phyloP scores from a whole-genome alignment of 2,888 invertebrate species.

The Aplocera efformata region DNA sequence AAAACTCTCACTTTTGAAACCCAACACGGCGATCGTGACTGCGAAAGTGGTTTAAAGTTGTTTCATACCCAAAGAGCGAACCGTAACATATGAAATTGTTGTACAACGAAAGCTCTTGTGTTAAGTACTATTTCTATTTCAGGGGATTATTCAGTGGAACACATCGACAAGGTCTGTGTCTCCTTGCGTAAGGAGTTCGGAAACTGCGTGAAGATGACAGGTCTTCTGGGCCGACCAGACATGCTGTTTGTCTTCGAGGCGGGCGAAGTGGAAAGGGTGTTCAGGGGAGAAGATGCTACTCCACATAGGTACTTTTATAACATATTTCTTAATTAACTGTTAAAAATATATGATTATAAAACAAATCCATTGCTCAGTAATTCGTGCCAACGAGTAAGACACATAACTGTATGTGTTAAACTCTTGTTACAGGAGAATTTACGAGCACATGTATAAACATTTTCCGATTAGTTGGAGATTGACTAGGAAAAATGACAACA shows the following conservation, averaged over 20 bases:
- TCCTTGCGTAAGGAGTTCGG: conserved; percentile 82
- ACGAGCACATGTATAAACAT: too few relatives aligned
- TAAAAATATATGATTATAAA: too few relatives aligned
- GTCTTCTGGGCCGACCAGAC: conserved; percentile 85
- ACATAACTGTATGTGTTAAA: too few relatives aligned
- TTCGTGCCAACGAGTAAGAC: too few relatives aligned
- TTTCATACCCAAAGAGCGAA: conserved; percentile 4
- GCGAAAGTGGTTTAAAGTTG: conserved; percentile 27
- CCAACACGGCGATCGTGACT: conserved; percentile 24
- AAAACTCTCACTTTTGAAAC: conserved; percentile 23
- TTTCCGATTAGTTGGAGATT: too few relatives aligned
- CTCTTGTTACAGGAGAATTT: too few relatives aligned
- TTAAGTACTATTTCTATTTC: conserved; percentile 27
- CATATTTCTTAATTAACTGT: background rate
- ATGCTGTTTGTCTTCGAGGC: conserved; percentile 88
- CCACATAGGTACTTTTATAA: conserved; percentile 78
- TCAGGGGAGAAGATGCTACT: conserved; percentile 83
- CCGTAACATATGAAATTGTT: too few relatives aligned
- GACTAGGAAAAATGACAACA: too few relatives aligned
- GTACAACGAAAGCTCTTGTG: too few relatives aligned
- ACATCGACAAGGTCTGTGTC: conserved; percentile 83
- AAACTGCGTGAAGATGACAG: conserved; percentile 84
- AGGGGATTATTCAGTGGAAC: conserved; percentile 83
- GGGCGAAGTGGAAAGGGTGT: conserved; percentile 85
- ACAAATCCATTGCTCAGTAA: too few relatives aligned